These are phyloP conservation scores for Mus minutoides DNA, from an alignment of 2,797 vertebrate genomes.

Conservation along the genomic window DNA sequence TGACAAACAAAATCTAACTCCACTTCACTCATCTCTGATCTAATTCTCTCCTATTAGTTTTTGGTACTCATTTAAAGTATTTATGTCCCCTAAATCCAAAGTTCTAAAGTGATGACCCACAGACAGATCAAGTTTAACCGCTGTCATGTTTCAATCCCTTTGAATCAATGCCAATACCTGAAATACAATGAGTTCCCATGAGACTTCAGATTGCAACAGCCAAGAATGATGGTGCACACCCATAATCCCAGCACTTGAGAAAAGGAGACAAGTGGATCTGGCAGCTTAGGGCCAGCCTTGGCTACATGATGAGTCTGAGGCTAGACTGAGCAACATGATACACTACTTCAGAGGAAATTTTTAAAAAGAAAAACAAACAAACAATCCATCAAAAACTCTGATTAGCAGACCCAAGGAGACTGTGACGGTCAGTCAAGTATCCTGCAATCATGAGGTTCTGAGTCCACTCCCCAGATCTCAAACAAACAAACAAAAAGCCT, in stretches of 20 bases:
- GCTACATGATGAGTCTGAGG: not conserved
- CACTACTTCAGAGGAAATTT: not conserved
- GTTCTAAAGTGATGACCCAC: not conserved
- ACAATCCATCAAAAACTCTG: not conserved
- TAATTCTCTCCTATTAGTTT: not conserved
- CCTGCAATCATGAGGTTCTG: not conserved
- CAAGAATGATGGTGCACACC: not conserved
- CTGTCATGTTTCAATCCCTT: not conserved
- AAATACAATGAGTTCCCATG: not conserved
- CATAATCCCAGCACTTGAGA: not conserved
- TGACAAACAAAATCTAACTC: not conserved
- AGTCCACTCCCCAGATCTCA: not conserved
- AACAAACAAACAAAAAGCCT: no score
- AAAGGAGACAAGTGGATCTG: no score
- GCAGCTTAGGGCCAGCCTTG: not conserved
- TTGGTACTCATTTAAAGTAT: slow-evolving; percentile 4
- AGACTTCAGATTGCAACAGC: not conserved
- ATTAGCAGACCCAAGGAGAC: not conserved
- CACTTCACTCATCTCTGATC: not conserved
- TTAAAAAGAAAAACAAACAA: not conserved
- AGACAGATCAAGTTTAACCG: slow-evolving; percentile 5
- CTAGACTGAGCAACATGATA: not conserved
- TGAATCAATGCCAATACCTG: not conserved
- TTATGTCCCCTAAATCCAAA: not conserved
- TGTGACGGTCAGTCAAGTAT: not conserved